Percentiles rank a stretch among this genome's conserved stretches.
Evolutionary conservation across 2,888 invertebrate species (phyloP).

Genomic region (Orthonychiurus folsomi): DNA sequence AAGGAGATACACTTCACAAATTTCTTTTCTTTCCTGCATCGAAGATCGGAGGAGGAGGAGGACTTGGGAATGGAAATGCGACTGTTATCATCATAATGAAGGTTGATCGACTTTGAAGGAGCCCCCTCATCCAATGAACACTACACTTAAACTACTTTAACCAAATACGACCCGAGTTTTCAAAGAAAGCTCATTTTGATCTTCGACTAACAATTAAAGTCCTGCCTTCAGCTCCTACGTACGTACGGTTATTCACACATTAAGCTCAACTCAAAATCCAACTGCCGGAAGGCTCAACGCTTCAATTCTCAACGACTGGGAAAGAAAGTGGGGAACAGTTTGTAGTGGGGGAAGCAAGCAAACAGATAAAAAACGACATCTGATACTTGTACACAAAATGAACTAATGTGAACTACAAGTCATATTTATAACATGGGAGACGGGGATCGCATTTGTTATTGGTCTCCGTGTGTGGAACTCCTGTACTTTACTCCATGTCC

Average conservation of each 20-base stretch:
- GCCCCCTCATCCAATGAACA: neutral
- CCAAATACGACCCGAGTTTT: no score
- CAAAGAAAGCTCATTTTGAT: neutral
- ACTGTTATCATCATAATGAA: neutral
- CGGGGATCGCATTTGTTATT: no score
- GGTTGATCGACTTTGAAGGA: conserved; percentile 1
- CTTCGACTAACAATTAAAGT: neutral
- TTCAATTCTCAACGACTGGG: no score
- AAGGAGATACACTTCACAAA: neutral
- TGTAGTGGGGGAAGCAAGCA: no score
- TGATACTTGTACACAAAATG: no score
- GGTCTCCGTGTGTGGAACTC: no score
- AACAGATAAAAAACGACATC: no score
- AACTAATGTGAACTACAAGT: no score
- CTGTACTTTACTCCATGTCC: no score
- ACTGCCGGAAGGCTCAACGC: neutral
- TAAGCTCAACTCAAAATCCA: neutral
- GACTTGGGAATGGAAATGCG: neutral
- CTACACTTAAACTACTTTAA: neutral
- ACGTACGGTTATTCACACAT: no score
- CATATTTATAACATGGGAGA: no score
- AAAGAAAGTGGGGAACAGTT: no score
- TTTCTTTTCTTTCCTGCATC: neutral
- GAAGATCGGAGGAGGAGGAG: neutral
- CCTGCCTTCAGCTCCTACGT: neutral